phyloP scores from a whole-genome alignment of 2,797 vertebrate species.

The Synaphobranchus kaupii region DNA sequence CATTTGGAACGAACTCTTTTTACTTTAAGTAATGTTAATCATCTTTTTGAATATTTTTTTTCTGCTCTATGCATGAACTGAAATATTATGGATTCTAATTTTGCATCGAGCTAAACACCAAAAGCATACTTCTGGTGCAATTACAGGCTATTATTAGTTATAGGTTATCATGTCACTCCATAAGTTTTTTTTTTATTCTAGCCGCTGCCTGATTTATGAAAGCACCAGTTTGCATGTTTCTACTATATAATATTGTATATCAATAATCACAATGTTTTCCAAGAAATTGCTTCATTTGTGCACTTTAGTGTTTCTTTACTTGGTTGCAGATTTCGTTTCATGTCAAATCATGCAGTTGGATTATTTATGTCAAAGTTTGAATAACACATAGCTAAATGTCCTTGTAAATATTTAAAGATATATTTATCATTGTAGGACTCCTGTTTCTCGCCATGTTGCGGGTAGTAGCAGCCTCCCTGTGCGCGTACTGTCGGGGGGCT shows the following conservation, averaged over 20 bases:
- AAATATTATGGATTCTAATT: too few relatives aligned
- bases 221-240: not conserved
- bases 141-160: not conserved
- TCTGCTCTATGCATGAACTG: too few relatives aligned
- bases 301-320: not conserved
- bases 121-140: not conserved
- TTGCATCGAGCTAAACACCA: not conserved
- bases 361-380: not conserved
- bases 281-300: not conserved
- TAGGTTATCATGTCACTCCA: not conserved
- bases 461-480: conserved; percentile 55
- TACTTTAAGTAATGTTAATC: too few relatives aligned
- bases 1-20: too few relatives aligned
- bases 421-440: not conserved
- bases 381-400: not conserved
- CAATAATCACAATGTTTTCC: not conserved
- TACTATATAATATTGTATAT: not conserved
- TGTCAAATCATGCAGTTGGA: not conserved
- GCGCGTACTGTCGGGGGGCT: conserved; percentile 51
- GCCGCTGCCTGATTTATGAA: not conserved
- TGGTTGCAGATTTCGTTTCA: not conserved
- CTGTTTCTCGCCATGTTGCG: conserved; percentile 64
- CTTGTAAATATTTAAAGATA: not conserved
- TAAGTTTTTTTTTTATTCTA: not conserved
- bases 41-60: too few relatives aligned